Evolutionary conservation across 2,888 invertebrate genomes (phyloP).

Genomic region (Cinara cedri): DNA sequence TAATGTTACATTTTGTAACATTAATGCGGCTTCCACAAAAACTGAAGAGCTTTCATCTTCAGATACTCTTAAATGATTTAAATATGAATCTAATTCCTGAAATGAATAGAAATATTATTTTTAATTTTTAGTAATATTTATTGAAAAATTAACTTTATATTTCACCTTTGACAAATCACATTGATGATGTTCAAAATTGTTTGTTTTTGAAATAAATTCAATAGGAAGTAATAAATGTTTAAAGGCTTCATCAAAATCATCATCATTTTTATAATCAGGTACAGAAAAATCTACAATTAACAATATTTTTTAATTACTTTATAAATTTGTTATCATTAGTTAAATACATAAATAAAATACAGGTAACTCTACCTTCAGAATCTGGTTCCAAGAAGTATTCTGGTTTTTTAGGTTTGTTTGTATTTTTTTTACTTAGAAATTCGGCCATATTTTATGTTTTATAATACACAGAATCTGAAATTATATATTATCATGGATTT

Average conservation of each 20-base stretch:
- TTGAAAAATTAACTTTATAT: background rate
- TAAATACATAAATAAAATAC: background rate
- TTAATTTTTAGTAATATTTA: background rate
- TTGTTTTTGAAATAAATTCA: slow-evolving; percentile 18
- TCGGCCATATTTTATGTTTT: background rate
- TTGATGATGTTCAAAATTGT: slow-evolving; percentile 15
- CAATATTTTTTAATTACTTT: background rate
- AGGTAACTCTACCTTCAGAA: background rate
- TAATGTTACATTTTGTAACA: slow-evolving; percentile 75
- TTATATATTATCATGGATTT: background rate
- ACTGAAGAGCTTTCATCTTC: slow-evolving; percentile 64
- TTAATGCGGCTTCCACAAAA: slow-evolving; percentile 78
- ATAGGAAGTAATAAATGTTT: slow-evolving; percentile 40
- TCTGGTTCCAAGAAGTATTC: too few species aligned
- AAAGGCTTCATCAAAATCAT: slow-evolving; percentile 45
- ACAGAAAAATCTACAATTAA: background rate
- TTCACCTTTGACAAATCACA: slow-evolving; percentile 28
- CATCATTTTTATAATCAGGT: slow-evolving; percentile 35
- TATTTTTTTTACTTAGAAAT: background rate
- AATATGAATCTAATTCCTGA: slow-evolving; percentile 50
- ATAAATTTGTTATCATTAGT: background rate
- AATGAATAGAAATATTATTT: slow-evolving; percentile 5
- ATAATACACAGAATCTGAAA: slow-evolving; percentile 5
- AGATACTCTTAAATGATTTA: slow-evolving; percentile 24
- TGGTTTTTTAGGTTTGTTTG: background rate